Base-by-base conservation (phyloP, 2,113 vertebrate species). In the Microtus richardsoni region DNA sequence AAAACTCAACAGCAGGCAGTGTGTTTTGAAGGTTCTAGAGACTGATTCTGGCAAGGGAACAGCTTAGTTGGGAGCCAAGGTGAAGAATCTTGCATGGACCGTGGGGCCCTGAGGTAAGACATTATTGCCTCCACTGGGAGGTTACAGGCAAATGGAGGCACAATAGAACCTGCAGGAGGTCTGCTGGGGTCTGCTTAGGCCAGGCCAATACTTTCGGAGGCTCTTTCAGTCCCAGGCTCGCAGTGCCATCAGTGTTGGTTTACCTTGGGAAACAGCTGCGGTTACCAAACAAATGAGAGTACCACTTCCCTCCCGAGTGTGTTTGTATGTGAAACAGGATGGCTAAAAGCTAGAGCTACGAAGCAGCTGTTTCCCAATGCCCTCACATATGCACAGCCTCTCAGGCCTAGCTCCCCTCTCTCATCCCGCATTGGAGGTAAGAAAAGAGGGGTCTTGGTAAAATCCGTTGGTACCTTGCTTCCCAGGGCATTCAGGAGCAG, bases 381-480 rank as follows among this genome's bases (percentile, higher is more conserved):
- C 54, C 30, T 3, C 5, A 16, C 47, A 13, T 74, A 24, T 79
- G 36, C 88, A 74, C 33, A 66, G 28, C 33, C 16, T 33, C 2
- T 5, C 5, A 47, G 49, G 54, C 47, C 74, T 49, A 8, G 60
- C 26, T 24, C 24, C 26, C 5, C 30, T 9, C 28, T 26, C 19
- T 9, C 0, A 2, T 0, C 39, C 52, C 12, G 0, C 28, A 10
- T 12, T 4, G 5, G 21, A 14, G 26, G 21, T 9, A 30, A 41
- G 39, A 26, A 62, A 30, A 21, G 77, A 77, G 0, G 22, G 58
- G 49, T 28, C 73, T 89, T 17, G 14, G n/a, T 24, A 7, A 7
- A 10, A 0, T 0, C 54, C 47, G 73, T 47, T 74, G 78, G 49
- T 54, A 33, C 10, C 30, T 19, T 52, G 77, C 24, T 52, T 83